phyloP scores from a whole-genome alignment of 2,113 vertebrate genomes.

The Oncorhynchus gorbuscha region DNA sequence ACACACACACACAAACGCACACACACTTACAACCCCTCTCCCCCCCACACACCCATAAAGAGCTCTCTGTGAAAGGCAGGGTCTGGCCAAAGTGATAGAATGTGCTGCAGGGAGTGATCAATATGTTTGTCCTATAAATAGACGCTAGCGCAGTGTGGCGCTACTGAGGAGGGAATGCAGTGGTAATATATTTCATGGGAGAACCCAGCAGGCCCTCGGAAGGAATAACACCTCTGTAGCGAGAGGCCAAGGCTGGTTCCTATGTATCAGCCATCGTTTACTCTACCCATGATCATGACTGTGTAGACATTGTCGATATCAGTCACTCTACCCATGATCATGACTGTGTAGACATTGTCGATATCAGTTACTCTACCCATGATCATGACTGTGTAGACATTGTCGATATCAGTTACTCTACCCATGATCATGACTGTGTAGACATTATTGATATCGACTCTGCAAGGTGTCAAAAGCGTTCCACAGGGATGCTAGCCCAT shows the following conservation, averaged over 20 bases:
- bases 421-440: conserved; percentile 13
- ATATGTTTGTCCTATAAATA: conserved; percentile 79
- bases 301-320: conserved; percentile 11
- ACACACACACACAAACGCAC: no score
- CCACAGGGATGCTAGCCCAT: no score
- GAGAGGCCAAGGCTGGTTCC: conserved; percentile 34
- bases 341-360: not conserved
- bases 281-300: conserved; percentile 24
- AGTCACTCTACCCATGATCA: conserved; percentile 35
- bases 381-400: conserved; percentile 12
- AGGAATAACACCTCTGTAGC: conserved; percentile 52
- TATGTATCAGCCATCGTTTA: conserved; percentile 42
- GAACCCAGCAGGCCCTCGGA: conserved; percentile 49
- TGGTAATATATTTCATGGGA: conserved; percentile 72
- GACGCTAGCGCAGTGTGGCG: conserved; percentile 61
- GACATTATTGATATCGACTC: not conserved
- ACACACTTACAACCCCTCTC: no score
- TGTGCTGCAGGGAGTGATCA: conserved; percentile 70
- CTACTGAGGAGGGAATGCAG: conserved; percentile 65
- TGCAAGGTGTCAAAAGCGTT: no score
- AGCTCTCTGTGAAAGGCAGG: conserved; percentile 22
- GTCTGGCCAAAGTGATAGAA: conserved; percentile 61
- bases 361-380: conserved; percentile 39
- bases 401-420: conserved; percentile 37
- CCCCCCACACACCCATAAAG: not conserved